Evolutionary conservation across 23 tunicate species (phyloP).

Genomic region (Halocynthia aurantium): DNA sequence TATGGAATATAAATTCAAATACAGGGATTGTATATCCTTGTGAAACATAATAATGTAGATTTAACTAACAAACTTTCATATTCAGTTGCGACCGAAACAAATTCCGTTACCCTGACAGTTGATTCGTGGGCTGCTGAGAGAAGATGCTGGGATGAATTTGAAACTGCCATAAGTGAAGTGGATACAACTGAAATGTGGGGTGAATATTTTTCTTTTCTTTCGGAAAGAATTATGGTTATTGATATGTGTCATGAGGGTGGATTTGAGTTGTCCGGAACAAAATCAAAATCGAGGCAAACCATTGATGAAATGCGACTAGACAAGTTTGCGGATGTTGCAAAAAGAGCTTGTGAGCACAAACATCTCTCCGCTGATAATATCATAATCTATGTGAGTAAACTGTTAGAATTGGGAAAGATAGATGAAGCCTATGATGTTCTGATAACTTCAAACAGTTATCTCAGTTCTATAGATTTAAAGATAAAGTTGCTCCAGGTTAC

Average conservation of each 20-base stretch:
- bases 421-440: constrained; percentile 28
- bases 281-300: background rate
- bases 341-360: constrained; percentile 20
- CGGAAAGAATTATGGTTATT: background rate
- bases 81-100: no score
- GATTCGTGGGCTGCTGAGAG: constrained; percentile 28
- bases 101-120: background rate
- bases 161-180: constrained; percentile 40
- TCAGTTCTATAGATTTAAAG: no score
- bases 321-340: constrained; percentile 8
- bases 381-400: constrained; percentile 13
- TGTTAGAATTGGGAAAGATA: constrained; percentile 1
- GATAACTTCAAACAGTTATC: no score
- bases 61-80: no score
- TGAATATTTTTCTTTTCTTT: constrained; percentile 34
- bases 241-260: no score
- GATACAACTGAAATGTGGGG: constrained; percentile 65
- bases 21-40: no score
- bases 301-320: background rate
- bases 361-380: constrained; percentile 21
- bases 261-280: background rate
- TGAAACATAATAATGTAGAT: no score
- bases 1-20: no score
- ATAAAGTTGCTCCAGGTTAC: no score
- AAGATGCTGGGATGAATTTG: constrained; percentile 50